Evolutionary conservation across 1,140 invertebrate genomes (phyloP).

Genomic region (Trichonephila clavipes): DNA sequence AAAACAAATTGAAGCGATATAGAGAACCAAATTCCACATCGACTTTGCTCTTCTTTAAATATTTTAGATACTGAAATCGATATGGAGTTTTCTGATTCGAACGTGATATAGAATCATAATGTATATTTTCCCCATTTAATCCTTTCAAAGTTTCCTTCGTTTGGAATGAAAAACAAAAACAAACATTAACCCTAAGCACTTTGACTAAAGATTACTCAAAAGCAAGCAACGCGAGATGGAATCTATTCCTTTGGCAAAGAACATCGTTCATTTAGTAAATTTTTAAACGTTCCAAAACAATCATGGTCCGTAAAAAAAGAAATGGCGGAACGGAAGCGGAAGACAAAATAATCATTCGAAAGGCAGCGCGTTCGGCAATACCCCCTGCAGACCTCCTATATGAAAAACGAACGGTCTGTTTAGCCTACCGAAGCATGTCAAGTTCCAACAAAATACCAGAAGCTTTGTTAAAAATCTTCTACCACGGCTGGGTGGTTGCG

Average conservation of each 20-base stretch:
- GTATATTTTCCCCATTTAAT: neutral
- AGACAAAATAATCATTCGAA: neutral
- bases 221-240: neutral
- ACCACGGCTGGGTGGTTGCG: neutral
- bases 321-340: neutral
- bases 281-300: neutral
- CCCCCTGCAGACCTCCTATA: slow-evolving; percentile 23
- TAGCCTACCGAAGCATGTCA: neutral
- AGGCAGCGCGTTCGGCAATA: neutral
- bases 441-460: neutral
- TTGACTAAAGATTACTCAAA: neutral
- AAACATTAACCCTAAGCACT: neutral
- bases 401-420: slow-evolving; percentile 23
- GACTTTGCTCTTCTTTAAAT: no score
- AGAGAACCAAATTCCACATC: no score
- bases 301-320: neutral
- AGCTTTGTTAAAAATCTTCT: slow-evolving; percentile 21
- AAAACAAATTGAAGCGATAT: no score
- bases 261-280: slow-evolving; percentile 1
- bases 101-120: neutral
- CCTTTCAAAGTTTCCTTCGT: neutral
- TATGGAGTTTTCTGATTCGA: neutral
- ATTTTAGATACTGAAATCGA: no score
- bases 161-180: neutral
- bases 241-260: neutral